phyloP scores from a whole-genome alignment of 2,113 vertebrate species.

The Macheiramphus alcinus region DNA sequence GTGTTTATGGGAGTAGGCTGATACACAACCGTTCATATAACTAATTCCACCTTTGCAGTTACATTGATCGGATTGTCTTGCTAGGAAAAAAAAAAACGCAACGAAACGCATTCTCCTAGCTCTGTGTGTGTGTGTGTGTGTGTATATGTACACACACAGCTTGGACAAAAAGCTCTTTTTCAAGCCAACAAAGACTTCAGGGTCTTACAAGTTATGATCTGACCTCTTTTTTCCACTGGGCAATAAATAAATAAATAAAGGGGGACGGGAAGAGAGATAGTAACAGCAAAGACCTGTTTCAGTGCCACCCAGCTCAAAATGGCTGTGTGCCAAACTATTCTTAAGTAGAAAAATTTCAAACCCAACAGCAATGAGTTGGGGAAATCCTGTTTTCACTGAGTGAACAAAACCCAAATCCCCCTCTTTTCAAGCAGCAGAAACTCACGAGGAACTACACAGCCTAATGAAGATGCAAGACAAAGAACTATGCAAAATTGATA shows the following conservation, averaged over 20 bases:
- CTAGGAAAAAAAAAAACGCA: not conserved
- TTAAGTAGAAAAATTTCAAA: not conserved
- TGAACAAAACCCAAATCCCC: not conserved
- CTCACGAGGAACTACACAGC: not conserved
- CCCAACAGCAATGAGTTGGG: not conserved
- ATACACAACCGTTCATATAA: no score
- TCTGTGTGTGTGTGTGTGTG: not conserved
- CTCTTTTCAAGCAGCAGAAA: not conserved
- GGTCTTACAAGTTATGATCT: not conserved
- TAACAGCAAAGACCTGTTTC: not conserved
- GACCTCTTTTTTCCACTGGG: not conserved
- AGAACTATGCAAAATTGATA: not conserved
- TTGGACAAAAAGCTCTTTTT: not conserved
- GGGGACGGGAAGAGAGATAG: no score
- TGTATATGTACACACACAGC: no score
- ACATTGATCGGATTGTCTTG: not conserved
- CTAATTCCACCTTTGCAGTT: not conserved
- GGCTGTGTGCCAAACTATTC: not conserved
- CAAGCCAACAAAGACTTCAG: not conserved
- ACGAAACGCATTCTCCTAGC: not conserved
- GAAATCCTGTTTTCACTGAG: not conserved
- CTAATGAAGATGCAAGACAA: not conserved
- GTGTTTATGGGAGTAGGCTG: not conserved
- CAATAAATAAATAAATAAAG: accelerated
- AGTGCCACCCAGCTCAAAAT: not conserved